Evolutionary conservation across 1,140 invertebrate genomes (phyloP).

Genomic region (Cotesia chilonis): DNA sequence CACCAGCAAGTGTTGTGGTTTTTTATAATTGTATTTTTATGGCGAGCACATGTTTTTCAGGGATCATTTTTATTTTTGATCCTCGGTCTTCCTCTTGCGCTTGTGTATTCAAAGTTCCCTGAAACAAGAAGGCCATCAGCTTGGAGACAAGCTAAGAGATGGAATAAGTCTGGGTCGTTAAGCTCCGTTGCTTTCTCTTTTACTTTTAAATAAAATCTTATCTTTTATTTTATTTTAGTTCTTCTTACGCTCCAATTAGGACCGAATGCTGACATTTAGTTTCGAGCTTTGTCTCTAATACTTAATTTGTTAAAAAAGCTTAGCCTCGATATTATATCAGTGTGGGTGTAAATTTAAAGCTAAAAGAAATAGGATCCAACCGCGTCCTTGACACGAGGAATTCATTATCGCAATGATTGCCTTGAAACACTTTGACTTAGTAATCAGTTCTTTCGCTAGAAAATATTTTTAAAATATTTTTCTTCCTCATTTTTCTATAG

Average conservation of each 20-base stretch:
- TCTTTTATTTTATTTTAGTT: constrained; percentile 3
- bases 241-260: not conserved
- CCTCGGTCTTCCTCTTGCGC: not conserved
- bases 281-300: not conserved
- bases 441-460: not conserved
- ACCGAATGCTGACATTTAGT: not conserved
- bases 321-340: too few relatives aligned
- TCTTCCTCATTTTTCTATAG: constrained; percentile 1
- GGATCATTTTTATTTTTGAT: not conserved
- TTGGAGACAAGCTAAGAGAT: not conserved
- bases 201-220: not conserved
- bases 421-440: constrained; percentile 24
- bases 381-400: constrained; percentile 26
- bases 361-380: constrained; percentile 5
- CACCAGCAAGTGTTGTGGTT: too few relatives aligned
- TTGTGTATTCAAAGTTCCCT: not conserved
- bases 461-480: not conserved
- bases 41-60: not conserved
- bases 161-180: constrained; percentile 3
- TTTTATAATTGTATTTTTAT: too few relatives aligned
- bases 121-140: not conserved
- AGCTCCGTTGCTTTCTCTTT: constrained; percentile 15
- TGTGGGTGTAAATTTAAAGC: not conserved
- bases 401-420: constrained; percentile 27
- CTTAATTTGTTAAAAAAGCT: too few relatives aligned